These are phyloP conservation scores for Labeo calbasu DNA, from an alignment of 2,797 vertebrate species.

Conservation along the genomic window DNA sequence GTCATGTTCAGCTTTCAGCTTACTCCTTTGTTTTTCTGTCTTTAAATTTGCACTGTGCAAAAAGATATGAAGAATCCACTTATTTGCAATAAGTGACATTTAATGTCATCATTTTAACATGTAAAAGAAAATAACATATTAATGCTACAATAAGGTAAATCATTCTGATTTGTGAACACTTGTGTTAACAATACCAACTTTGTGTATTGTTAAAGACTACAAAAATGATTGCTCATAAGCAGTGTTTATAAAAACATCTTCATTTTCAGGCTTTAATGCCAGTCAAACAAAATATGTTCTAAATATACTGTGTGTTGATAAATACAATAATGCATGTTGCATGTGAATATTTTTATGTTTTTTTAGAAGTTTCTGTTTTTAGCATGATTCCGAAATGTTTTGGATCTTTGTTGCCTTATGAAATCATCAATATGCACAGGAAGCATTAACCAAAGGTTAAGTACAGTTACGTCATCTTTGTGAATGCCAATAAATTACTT, in stretches of 20 bases:
- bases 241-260: constrained; percentile 10
- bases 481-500: constrained; percentile 18
- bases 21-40: constrained; percentile 16
- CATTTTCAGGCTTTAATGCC: constrained; percentile 22
- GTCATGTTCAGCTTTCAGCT: constrained; percentile 21
- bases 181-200: not conserved
- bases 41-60: constrained; percentile 46
- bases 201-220: constrained; percentile 8
- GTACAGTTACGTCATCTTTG: constrained; percentile 25
- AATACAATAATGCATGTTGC: constrained; percentile 55
- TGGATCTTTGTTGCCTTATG: constrained; percentile 55
- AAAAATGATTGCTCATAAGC: not conserved
- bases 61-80: constrained; percentile 16
- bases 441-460: constrained; percentile 60
- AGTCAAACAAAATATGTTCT: constrained; percentile 16
- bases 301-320: constrained; percentile 1
- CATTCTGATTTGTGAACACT: not conserved
- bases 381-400: constrained; percentile 51
- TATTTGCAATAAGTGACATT: constrained; percentile 36
- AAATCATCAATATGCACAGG: constrained; percentile 43
- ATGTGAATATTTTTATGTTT: constrained; percentile 36
- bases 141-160: not conserved
- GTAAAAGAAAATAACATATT: not conserved
- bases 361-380: constrained; percentile 27
- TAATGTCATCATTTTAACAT: not conserved